Evolutionary conservation across 2,797 vertebrate genomes (phyloP).

Genomic region (Caiman crocodilus): DNA sequence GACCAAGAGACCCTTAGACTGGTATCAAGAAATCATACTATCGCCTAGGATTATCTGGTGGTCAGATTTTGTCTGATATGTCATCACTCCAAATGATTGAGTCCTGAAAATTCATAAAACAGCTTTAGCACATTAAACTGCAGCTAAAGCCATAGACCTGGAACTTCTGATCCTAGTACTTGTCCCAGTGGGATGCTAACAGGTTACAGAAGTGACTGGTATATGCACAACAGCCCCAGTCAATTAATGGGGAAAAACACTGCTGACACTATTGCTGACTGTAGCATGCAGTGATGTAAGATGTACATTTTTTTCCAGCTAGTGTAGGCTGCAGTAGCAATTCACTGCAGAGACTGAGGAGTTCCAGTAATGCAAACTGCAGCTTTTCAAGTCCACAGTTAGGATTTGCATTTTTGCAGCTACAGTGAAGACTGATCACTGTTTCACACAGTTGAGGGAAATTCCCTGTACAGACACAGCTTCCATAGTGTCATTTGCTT

Average conservation of each 20-base stretch:
- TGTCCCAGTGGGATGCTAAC: background rate
- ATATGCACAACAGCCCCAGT: background rate
- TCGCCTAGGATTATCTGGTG: conserved; percentile 8
- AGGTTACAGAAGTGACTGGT: background rate
- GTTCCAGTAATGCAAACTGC: background rate
- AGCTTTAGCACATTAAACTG: background rate
- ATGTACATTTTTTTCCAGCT: conserved; percentile 9
- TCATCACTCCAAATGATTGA: background rate
- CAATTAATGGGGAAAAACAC: conserved; percentile 1
- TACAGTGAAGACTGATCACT: background rate
- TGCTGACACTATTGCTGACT: background rate
- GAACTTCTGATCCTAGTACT: background rate
- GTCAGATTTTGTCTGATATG: conserved; percentile 13
- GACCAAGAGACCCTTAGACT: background rate
- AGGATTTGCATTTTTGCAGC: background rate
- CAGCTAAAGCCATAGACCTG: background rate
- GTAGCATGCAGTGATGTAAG: background rate
- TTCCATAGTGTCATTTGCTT: background rate
- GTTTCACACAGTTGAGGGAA: background rate
- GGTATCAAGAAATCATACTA: background rate
- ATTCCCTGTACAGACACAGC: background rate
- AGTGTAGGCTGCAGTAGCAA: conserved; percentile 12
- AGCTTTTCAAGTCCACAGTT: conserved; percentile 6
- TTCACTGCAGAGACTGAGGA: conserved; percentile 22
- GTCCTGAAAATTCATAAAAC: background rate